These are phyloP conservation scores for Blera fallax DNA, from an alignment of 2,888 invertebrate species.

Conservation along the genomic window DNA sequence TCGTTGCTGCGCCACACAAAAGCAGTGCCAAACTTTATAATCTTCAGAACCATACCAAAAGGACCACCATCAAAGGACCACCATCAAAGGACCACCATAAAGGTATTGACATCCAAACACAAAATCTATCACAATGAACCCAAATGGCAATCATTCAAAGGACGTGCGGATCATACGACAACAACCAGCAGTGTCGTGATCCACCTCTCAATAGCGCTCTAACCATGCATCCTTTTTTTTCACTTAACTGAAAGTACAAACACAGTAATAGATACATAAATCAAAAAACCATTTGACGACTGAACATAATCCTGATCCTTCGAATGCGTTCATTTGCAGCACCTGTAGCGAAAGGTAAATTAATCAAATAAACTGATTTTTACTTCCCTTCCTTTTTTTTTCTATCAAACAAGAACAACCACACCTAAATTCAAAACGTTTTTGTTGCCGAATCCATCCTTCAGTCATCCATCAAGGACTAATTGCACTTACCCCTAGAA, in stretches of 20 bases:
- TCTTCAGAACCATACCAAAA: too few species aligned
- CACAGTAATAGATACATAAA: conserved; percentile 32
- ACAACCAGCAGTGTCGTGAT: neutral
- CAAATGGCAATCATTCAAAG: too few species aligned
- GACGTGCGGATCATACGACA: too few species aligned
- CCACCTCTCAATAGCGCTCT: neutral
- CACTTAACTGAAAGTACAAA: neutral
- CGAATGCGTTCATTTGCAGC: conserved; percentile 53
- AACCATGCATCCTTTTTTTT: neutral
- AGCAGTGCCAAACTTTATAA: too few species aligned
- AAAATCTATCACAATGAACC: too few species aligned
- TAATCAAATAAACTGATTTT: conserved; percentile 46
- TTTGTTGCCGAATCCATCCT: conserved; percentile 59
- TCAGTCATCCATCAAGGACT: conserved; percentile 70
- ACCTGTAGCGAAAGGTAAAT: conserved; percentile 64
- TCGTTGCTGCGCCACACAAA: too few species aligned
- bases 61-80: too few species aligned
- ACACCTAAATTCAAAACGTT: conserved; percentile 61
- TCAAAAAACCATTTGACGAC: conserved; percentile 59
- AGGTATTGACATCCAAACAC: too few species aligned
- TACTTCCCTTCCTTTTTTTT: neutral
- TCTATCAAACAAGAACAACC: conserved; percentile 14
- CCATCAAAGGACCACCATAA: too few species aligned
- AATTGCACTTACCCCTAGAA: conserved; percentile 65
- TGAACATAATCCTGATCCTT: conserved; percentile 51